A percentile compares a stretch with the other conserved stretches of the same genome.
These are phyloP conservation scores for Cyrtonyx montezumae DNA, from an alignment of 2,113 vertebrate species.

Conservation along the genomic window DNA sequence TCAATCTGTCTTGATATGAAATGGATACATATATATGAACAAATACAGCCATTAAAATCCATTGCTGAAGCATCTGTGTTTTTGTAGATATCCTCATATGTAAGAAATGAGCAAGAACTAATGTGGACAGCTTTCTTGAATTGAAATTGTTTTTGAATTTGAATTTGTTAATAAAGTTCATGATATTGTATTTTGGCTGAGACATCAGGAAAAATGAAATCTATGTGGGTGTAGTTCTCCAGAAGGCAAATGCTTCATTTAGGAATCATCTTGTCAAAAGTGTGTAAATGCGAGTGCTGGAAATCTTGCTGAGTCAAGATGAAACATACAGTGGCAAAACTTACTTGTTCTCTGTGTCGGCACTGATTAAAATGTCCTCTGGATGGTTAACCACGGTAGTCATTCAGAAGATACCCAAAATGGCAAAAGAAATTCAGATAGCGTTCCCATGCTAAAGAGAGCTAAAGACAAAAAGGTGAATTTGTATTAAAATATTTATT, in stretches of 20 bases:
- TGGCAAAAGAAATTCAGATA: not conserved
- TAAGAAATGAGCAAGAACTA: constrained; percentile 57
- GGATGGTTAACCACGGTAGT: not conserved
- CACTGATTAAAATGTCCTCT: not conserved
- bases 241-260: not conserved
- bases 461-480: not conserved
- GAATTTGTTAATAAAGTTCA: constrained; percentile 72
- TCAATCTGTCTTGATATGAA: constrained; percentile 35
- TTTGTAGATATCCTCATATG: constrained; percentile 62
- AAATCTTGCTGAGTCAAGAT: constrained; percentile 48
- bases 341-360: not conserved
- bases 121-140: constrained; percentile 65
- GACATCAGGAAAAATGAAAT: constrained; percentile 49
- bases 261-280: not conserved
- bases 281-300: not conserved
- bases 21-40: constrained; percentile 8
- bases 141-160: constrained; percentile 61
- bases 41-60: constrained; percentile 30
- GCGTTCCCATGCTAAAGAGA: not conserved
- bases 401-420: not conserved
- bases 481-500: not conserved
- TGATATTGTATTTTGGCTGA: constrained; percentile 31
- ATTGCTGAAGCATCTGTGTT: constrained; percentile 54
- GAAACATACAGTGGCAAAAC: not conserved
- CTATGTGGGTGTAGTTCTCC: constrained; percentile 47